phyloP scores from a whole-genome alignment of 2,888 invertebrate genomes.

The Drosophila seclusa region DNA sequence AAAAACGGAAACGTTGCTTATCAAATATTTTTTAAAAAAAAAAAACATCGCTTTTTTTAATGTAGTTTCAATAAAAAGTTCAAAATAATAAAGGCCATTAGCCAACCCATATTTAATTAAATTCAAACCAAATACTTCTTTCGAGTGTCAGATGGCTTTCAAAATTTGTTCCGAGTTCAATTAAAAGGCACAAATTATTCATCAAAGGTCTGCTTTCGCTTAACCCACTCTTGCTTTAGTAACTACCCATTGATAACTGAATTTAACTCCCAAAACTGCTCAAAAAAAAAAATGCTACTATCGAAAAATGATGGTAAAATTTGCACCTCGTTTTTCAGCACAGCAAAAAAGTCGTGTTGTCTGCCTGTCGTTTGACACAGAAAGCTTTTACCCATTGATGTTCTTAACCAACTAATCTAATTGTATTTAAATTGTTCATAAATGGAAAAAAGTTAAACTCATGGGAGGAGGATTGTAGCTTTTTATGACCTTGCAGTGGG shows the following conservation, averaged over 20 bases:
- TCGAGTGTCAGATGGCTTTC: neutral
- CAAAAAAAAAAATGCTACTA: neutral
- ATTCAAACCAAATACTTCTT: neutral
- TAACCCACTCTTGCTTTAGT: neutral
- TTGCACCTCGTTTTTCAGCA: constrained; percentile 27
- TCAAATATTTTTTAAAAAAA: neutral
- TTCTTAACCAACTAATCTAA: constrained; percentile 31
- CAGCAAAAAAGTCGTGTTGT: neutral
- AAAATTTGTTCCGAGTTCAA: neutral
- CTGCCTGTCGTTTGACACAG: neutral
- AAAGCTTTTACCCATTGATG: neutral
- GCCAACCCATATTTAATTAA: neutral
- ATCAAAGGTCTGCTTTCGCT: neutral
- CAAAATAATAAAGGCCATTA: neutral
- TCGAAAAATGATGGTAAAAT: constrained; percentile 18
- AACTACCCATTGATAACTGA: constrained; percentile 1
- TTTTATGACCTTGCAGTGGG: neutral
- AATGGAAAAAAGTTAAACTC: constrained; percentile 1
- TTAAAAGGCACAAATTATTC: neutral
- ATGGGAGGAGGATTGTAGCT: neutral
- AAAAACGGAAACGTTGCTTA: neutral
- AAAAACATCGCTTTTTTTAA: neutral
- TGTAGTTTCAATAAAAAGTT: neutral
- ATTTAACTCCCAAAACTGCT: constrained; percentile 1
- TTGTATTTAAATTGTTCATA: constrained; percentile 36